Evolutionary conservation across 2,113 vertebrate genomes (phyloP).

Genomic region (Brachypodius melanocephalos): DNA sequence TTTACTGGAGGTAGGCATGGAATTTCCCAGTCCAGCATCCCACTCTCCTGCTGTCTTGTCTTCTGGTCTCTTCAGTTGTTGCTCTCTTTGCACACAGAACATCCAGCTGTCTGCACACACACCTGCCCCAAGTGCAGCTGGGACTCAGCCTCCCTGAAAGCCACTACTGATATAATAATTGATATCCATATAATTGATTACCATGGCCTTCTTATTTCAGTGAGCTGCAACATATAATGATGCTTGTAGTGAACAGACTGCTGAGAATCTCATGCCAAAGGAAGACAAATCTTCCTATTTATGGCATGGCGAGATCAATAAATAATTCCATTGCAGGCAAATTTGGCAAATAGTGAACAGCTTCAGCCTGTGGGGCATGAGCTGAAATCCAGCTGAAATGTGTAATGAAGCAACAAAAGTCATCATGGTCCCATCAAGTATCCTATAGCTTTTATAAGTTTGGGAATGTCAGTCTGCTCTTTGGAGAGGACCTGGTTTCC

Average conservation of each 20-base stretch:
- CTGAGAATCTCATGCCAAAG: not conserved
- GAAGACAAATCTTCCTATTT: conserved; percentile 3
- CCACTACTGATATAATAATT: not conserved
- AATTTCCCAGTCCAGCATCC: not conserved
- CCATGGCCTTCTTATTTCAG: not conserved
- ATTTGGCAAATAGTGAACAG: not conserved
- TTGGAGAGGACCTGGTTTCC: not conserved
- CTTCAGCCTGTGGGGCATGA: not conserved
- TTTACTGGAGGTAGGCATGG: not conserved
- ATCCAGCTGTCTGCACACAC: not conserved
- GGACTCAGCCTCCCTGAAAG: not conserved
- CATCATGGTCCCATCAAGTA: not conserved
- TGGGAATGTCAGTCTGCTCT: not conserved
- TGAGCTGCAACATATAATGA: not conserved
- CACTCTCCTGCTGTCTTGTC: not conserved
- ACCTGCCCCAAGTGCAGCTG: fast-evolving
- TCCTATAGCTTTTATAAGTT: not conserved
- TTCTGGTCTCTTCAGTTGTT: not conserved
- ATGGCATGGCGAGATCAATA: not conserved
- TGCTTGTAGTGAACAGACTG: not conserved
- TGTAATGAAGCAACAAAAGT: not conserved
- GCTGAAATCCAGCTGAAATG: not conserved
- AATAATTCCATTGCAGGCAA: not conserved
- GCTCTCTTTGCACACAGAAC: not conserved
- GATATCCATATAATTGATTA: not conserved